Evolutionary conservation across 1,140 invertebrate species (phyloP), one percentile per base, ranked within the genome.

Genomic region (Brachionus koreanus): DNA sequence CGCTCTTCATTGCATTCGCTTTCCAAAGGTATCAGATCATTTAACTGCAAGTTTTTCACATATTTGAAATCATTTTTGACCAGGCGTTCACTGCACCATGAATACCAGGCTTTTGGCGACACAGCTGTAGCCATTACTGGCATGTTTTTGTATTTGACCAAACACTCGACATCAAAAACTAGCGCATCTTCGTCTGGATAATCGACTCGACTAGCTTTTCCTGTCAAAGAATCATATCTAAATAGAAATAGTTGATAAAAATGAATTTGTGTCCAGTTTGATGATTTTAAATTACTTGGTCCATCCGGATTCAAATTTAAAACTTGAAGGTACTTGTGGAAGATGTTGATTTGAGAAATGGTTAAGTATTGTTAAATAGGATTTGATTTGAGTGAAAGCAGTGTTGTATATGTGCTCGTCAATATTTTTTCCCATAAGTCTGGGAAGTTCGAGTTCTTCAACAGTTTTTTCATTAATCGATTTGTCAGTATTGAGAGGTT

Each of bases 151-250:
- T 93, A 93, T 39, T 88, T 90, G 85, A 97, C 91, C 85, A 96
- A 93, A 12, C 96, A 93, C 91, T 99, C 97, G 69, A 98, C 93
- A 90, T 99, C 97, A 91, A 98, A 97, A 74, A 99, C 91, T 9
- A 98, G 87, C 6, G 92, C 92, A 85, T 93, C 89, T 87, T 97
- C 97, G 29, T 87, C 49, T 10, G 76, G 76, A 35, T 61, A 79
- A 0, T 57, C 49, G 1, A 79, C 76, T 13, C 12, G 25, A 2
- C n/a, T 61, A 42, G 19, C 19, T 79, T 79, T 67, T 7, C 57
- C 79, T 16, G 63, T 67, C n/a, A 29, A 12, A n/a, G 42, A 12
- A 16, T 67, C 57, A 39, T 67, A 67, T 25, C 77, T 82, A 10
- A 16, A 16, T 10, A 63, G 5, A 65, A 72, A 9, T n/a, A n/a